Base-by-base conservation (phyloP, 2,888 invertebrate genomes). In the Cephus pulcher region DNA sequence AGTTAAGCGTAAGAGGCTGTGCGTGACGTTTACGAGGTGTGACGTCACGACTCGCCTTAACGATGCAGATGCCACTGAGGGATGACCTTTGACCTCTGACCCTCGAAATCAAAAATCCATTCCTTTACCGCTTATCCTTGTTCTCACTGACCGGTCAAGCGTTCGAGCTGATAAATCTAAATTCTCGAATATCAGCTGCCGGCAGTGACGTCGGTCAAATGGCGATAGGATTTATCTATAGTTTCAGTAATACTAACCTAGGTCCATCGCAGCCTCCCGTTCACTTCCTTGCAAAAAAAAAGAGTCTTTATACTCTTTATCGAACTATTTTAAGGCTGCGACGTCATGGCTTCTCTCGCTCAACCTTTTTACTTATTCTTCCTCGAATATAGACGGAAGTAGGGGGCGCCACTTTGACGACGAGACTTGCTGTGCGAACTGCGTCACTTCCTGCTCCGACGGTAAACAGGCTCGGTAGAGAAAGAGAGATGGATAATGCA, bases 11-110 rank as follows among this genome's bases (percentile, higher is more conserved):
- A 56, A 56, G 56, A 56, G 23, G 9, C 56, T 84, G 86, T 78
- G 76, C 76, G 76, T 82, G 87, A 88, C 88, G 84, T 88, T 88
- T 88, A 88, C 86, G 85, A 84, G 83, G 80, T 82, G 80, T 80
- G 80, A 69, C 78, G 81, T 76, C 76, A 78, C 76, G 73, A 77
- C 73, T 80, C 71, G 71, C 12, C 71, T 71, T 71, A 71, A 33
- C 32, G 71, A 71, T 71, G 71, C 71, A 23, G 71, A 71, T 71
- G 33, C 32, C 12, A 71, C 32, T 12, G 12, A 12, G 32, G 15
- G 15, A 4, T 15, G 56, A 56, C 56, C 56, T 56, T 23, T 56
- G 23, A 56, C 56, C 23, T 56, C 56, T 56, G 9, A 6, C 6
- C 9, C 23, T 9, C 56, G 23, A 2, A 56, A 40, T 15, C 4